These are phyloP conservation scores for Sitodiplosis mosellana DNA, from an alignment of 1,140 invertebrate species.

Conservation along the genomic window DNA sequence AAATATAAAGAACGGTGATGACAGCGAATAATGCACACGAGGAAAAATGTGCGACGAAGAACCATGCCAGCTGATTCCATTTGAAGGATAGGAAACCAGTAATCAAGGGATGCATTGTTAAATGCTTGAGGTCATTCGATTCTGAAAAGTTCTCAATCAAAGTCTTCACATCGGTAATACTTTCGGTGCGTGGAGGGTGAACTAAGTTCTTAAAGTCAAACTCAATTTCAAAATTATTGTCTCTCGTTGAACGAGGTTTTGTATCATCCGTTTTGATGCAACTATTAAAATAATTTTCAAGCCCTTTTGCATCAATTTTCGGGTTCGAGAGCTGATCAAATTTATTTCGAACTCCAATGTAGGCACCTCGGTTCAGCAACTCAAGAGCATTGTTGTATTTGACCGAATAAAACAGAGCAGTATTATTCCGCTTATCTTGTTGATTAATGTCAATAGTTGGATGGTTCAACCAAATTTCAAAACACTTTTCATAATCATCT, in stretches of 20 bases:
- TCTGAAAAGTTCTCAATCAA: constrained; percentile 44
- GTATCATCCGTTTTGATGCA: no score
- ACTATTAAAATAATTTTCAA: constrained; percentile 48
- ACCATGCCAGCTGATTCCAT: constrained; percentile 53
- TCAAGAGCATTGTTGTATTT: constrained; percentile 39
- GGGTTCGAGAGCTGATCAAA: constrained; percentile 47
- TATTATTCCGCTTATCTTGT: constrained; percentile 49
- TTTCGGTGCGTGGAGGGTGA: no score
- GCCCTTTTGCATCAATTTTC: constrained; percentile 39
- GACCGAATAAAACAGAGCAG: constrained; percentile 64
- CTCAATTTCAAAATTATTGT: constrained; percentile 45
- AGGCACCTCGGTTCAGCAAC: constrained; percentile 47
- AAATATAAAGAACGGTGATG: constrained; percentile 42
- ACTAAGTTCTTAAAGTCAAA: constrained; percentile 53
- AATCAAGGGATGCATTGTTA: constrained; percentile 59
- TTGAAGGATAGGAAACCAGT: constrained; percentile 66
- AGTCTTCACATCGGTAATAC: constrained; percentile 36
- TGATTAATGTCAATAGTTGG: constrained; percentile 40
- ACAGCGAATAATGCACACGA: constrained; percentile 52
- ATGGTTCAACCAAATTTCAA: constrained; percentile 12
- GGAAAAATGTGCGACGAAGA: constrained; percentile 49
- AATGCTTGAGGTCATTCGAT: constrained; percentile 36
- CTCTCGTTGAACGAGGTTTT: no score
- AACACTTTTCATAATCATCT: not conserved
- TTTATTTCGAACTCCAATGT: constrained; percentile 44